A percentile compares a stretch with the other conserved stretches of the same genome.
Evolutionary conservation across 2,888 invertebrate species (phyloP).

Genomic region (Philopedon plagiatum): DNA sequence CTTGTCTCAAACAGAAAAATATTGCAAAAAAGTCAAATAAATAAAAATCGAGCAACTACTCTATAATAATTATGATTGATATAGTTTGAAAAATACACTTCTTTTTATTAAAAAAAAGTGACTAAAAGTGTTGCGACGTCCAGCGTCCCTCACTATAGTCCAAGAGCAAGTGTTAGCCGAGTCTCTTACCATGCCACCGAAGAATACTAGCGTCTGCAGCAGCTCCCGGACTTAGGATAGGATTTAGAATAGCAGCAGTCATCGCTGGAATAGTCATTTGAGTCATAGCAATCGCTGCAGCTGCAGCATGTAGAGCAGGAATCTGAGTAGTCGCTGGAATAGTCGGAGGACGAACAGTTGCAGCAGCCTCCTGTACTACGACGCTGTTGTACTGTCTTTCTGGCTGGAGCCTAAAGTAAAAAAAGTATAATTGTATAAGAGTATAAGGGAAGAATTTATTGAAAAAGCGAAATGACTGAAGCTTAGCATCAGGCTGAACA

Average conservation of each 20-base stretch:
- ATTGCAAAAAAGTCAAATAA: no score
- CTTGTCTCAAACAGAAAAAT: no score
- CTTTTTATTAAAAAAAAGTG: background rate
- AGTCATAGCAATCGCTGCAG: conserved; percentile 29
- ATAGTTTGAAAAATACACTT: background rate
- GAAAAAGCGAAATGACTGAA: no score
- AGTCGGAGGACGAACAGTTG: conserved; percentile 29
- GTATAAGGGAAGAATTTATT: no score
- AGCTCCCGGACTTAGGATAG: conserved; percentile 20
- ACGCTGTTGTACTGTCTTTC: conserved; percentile 12
- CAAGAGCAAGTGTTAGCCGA: background rate
- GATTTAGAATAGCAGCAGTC: conserved; percentile 18
- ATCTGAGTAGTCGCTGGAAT: conserved; percentile 30
- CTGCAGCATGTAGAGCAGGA: conserved; percentile 3
- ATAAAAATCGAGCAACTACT: no score
- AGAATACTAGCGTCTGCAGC: conserved; percentile 37
- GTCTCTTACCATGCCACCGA: conserved; percentile 34
- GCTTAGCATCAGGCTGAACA: no score
- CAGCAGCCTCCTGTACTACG: conserved; percentile 25
- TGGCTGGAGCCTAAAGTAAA: conserved; percentile 17
- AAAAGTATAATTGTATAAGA: background rate
- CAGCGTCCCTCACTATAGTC: conserved; percentile 12
- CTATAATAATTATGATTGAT: no score
- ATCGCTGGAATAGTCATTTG: conserved; percentile 25
- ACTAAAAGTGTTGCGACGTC: conserved; percentile 10